phyloP scores from a whole-genome alignment of 2,797 vertebrate species.

The Pangasius macronema region DNA sequence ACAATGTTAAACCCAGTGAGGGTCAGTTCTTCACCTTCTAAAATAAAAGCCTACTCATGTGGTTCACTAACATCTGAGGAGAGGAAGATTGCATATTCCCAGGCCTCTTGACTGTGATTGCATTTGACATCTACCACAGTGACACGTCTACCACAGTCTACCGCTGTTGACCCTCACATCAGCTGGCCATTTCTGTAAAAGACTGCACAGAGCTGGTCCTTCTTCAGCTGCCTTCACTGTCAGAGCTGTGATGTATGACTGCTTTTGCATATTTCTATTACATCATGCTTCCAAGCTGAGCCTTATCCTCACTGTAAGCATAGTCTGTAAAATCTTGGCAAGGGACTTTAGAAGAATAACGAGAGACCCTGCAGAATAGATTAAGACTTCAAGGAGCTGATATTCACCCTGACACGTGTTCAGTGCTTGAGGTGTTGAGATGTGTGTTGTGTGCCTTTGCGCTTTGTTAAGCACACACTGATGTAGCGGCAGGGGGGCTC shows the following conservation, averaged over 20 bases:
- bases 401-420: conserved; percentile 35
- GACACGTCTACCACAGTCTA: no score
- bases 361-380: conserved; percentile 29
- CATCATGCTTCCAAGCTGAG: not conserved
- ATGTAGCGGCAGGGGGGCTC: conserved; percentile 37
- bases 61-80: conserved; percentile 10
- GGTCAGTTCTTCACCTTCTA: not conserved
- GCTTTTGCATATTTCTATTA: conserved; percentile 26
- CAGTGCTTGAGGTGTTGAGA: conserved; percentile 38
- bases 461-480: conserved; percentile 56
- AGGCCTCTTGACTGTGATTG: conserved; percentile 31
- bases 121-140: conserved; percentile 39
- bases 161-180: conserved; percentile 34
- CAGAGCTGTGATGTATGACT: conserved; percentile 24
- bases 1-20: not conserved
- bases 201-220: conserved; percentile 9
- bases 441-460: conserved; percentile 43
- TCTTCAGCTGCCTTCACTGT: conserved; percentile 4
- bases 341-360: conserved; percentile 21
- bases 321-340: conserved; percentile 19
- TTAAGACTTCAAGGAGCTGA: conserved; percentile 33
- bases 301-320: conserved; percentile 10
- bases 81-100: conserved; percentile 32
- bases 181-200: conserved; percentile 35
- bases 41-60: conserved; percentile 17